Base-by-base conservation (phyloP, 2,888 invertebrate species). In the Elysia crispata region DNA sequence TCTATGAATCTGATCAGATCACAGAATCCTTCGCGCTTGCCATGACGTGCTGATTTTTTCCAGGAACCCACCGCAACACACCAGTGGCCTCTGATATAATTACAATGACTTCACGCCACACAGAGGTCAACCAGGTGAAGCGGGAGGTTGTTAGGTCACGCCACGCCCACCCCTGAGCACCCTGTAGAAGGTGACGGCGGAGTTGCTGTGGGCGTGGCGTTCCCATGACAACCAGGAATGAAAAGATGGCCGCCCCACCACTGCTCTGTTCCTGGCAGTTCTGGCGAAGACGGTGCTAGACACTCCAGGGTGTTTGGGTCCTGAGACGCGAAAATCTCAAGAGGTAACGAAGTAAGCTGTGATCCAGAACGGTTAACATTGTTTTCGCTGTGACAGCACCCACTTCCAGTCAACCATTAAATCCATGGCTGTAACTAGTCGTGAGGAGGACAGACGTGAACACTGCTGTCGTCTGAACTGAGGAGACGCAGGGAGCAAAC, bases 271-370 rank as follows among this genome's bases (percentile, higher is more conserved):
- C 67, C 18, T 54, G 74, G 57, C 49, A 57, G 33, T 57, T 28
- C 64, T 69, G 73, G 60, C 72, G 54, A 30, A 69, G 64, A 60
- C 72, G 57, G 31, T 28, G 76, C 75, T 72, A 62, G 25, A 70
- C 76, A 72, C 80, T 70, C 78, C 80, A 80, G 64, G 67, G 30
- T 54, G 72, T 31, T 54, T 72, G 33, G 31, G 73, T 62, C 80
- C 80, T 76, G 41, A 62, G 78, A 80, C 77, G 62, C 79, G 79
- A 82, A 82, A 76, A 74, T 79, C 60, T 62, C 79, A 75, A 76
- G 74, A 79, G 79, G 76, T 78, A 82, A 80, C 82, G 82, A 82
- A 82, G 82, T 82, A 82, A 82, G 82, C 82, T 18, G 0, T 66
- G 20, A 23, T 54, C 49, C 62, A 33, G 33, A 41, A 33, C 20